Percentiles rank a stretch among this genome's conserved stretches.
These are phyloP conservation scores for Macroteleia sp. DNA, from an alignment of 2,888 invertebrate genomes.

Conservation along the genomic window DNA sequence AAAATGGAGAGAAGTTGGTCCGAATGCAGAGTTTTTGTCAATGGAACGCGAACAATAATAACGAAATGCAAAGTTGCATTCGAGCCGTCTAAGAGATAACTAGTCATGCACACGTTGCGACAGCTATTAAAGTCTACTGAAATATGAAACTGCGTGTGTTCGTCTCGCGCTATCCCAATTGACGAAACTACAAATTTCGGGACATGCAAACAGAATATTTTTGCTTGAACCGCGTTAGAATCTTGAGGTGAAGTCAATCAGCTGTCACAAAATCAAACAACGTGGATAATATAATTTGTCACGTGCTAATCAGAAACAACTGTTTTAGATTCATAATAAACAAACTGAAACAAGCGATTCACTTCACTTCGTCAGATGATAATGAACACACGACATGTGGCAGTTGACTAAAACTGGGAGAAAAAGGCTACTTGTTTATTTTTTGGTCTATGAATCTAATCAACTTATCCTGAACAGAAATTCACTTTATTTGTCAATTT, in stretches of 20 bases:
- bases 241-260: conserved; percentile 1
- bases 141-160: conserved; percentile 53
- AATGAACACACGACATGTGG: too few relatives aligned
- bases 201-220: conserved; percentile 74
- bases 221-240: background rate
- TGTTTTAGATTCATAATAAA: too few relatives aligned
- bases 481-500: too few relatives aligned
- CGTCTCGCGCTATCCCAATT: conserved; percentile 60
- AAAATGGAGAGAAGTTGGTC: conserved; percentile 21
- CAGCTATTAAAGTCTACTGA: conserved; percentile 73
- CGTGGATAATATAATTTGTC: too few relatives aligned
- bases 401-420: too few relatives aligned
- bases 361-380: too few relatives aligned
- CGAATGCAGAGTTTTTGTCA: conserved; percentile 19
- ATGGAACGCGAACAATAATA: conserved; percentile 32
- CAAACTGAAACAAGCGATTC: too few relatives aligned
- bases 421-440: too few relatives aligned
- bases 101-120: conserved; percentile 77
- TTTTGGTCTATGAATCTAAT: too few relatives aligned
- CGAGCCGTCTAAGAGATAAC: conserved; percentile 69
- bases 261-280: too few relatives aligned
- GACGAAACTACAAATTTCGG: conserved; percentile 68
- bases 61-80: conserved; percentile 65
- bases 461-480: too few relatives aligned
- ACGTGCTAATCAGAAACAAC: too few relatives aligned